Conservation (phyloP, 2,113 vertebrate genomes). For the Thamnaconus septentrionalis region DNA sequence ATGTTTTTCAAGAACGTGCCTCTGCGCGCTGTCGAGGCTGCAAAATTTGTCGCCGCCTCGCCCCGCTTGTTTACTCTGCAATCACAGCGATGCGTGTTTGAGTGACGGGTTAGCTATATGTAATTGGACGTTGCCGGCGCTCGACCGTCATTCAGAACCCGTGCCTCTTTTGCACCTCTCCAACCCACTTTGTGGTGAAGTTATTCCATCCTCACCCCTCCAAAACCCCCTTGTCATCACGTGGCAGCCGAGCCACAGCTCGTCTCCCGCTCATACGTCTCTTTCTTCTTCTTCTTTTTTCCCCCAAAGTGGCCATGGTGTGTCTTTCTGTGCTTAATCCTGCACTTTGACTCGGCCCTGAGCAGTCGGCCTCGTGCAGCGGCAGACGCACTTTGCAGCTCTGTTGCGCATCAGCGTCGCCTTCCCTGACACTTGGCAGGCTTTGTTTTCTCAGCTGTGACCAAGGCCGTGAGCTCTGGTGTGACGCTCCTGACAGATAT, state of each 20-base stretch:
- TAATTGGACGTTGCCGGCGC: constrained; percentile 53
- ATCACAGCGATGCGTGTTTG: constrained; percentile 38
- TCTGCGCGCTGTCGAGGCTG: constrained; percentile 17
- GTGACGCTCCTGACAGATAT: constrained; percentile 38
- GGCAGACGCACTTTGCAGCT: constrained; percentile 19
- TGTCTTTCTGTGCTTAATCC: constrained; percentile 53
- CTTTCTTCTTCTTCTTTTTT: constrained; percentile 20
- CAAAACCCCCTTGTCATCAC: constrained; percentile 35
- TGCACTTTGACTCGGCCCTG: constrained; percentile 25
- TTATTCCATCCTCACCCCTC: constrained; percentile 12
- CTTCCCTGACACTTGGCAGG: constrained; percentile 30
- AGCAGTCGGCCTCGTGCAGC: constrained; percentile 16
- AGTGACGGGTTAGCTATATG: constrained; percentile 30
- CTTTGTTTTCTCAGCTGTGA: constrained; percentile 63
- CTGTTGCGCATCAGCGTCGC: constrained; percentile 27
- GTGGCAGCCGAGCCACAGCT: constrained; percentile 35
- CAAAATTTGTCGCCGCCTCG: constrained; percentile 44
- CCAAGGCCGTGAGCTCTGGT: constrained; percentile 11
- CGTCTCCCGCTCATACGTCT: neutral
- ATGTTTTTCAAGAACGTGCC: constrained; percentile 37
- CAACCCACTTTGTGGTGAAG: constrained; percentile 29
- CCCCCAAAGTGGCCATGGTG: constrained; percentile 42
- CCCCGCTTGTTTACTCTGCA: constrained; percentile 56
- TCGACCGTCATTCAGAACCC: constrained; percentile 26
- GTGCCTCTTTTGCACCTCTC: constrained; percentile 37